Conservation (phyloP, 2,888 invertebrate species). For the Amaurobius ferox region DNA sequence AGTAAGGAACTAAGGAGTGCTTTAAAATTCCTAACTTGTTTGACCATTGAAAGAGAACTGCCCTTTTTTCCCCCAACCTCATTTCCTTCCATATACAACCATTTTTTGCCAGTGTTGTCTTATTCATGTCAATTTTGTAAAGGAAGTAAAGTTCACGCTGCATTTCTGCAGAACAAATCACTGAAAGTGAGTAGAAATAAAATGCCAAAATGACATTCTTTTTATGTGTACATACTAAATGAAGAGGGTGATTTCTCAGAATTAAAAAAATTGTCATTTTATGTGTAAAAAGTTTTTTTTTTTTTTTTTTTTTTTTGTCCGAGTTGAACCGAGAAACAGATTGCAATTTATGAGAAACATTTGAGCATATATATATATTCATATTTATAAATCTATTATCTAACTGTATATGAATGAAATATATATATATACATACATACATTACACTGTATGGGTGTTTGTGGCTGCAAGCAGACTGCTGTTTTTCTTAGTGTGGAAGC, state of each 20-base stretch:
- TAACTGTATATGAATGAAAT: neutral
- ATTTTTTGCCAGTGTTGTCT: neutral
- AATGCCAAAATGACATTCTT: conserved; percentile 54
- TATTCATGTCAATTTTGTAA: neutral
- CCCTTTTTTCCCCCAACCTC: too few relatives aligned
- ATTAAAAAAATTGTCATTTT: conserved; percentile 17
- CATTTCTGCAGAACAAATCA: conserved; percentile 20
- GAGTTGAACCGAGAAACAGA: conserved; percentile 12
- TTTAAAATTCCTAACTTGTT: too few relatives aligned
- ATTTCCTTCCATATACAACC: neutral
- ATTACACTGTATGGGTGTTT: conserved; percentile 11
- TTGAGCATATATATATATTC: conserved; percentile 29
- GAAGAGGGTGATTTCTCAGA: neutral
- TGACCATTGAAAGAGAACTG: too few relatives aligned
- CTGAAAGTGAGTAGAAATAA: neutral
- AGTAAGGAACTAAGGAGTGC: too few relatives aligned
- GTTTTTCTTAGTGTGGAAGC: neutral
- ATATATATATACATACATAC: neutral
- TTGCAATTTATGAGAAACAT: conserved; percentile 33
- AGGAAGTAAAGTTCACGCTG: conserved; percentile 12
- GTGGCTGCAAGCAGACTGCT: neutral
- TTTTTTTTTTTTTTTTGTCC: conserved; percentile 14
- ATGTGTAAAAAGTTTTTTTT: conserved; percentile 22
- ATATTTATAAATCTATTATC: conserved; percentile 10
- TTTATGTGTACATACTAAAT: conserved; percentile 38